phyloP scores from a whole-genome alignment of 2,888 invertebrate species.

The Zaprionus bogoriensis region DNA sequence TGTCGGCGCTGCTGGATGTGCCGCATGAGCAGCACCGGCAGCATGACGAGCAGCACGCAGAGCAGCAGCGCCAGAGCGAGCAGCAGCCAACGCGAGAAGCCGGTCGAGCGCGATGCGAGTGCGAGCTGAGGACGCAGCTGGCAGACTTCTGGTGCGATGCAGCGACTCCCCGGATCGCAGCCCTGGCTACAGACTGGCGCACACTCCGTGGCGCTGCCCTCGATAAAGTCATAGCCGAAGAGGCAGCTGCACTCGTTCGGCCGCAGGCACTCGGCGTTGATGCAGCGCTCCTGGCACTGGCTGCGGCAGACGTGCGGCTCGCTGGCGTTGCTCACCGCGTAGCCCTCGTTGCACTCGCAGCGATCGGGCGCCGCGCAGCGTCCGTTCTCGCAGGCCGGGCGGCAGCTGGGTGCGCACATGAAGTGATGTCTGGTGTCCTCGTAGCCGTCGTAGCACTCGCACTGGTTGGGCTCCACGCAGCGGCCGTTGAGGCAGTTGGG shows the following conservation, averaged over 20 bases:
- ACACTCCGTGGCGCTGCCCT: conserved; percentile 75
- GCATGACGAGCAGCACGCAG: conserved; percentile 56
- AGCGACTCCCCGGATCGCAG: conserved; percentile 77
- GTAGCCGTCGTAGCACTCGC: conserved; percentile 77
- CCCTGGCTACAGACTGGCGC: conserved; percentile 71
- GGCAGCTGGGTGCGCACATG: conserved; percentile 75
- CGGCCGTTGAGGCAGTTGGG: conserved; percentile 82
- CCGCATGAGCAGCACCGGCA: conserved; percentile 65
- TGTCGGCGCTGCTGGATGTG: conserved; percentile 60
- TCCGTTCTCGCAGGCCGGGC: conserved; percentile 81
- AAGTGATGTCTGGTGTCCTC: conserved; percentile 76
- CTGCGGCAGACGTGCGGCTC: conserved; percentile 72
- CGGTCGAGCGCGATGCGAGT: conserved; percentile 12
- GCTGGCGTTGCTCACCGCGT: conserved; percentile 67
- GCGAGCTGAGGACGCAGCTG: conserved; percentile 54
- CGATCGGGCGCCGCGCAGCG: conserved; percentile 83
- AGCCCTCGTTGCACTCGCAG: conserved; percentile 84
- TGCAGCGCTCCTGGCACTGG: conserved; percentile 71
- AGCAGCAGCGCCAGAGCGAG: conserved; percentile 63
- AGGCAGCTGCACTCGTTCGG: conserved; percentile 85
- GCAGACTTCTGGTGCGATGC: conserved; percentile 83
- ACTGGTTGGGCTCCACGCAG: conserved; percentile 82
- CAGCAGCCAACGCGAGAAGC: conserved; percentile 48
- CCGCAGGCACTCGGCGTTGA: conserved; percentile 84
- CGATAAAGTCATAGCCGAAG: conserved; percentile 78